Evolutionary conservation across 23 tunicate genomes (phyloP).

Genomic region (Trididemnum nubilum): DNA sequence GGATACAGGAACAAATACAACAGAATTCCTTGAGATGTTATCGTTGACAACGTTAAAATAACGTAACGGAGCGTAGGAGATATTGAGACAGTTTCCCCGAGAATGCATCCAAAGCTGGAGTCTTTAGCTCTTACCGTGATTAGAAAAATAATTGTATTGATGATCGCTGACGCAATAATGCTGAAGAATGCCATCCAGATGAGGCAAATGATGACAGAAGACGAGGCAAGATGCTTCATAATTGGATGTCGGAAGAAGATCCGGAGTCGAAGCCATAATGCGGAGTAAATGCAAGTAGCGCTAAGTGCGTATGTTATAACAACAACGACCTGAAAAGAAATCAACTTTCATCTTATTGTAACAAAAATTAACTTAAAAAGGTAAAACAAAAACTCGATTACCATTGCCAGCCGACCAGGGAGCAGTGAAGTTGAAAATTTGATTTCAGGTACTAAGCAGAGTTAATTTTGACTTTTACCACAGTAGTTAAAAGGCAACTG

Average conservation of each 20-base stretch:
- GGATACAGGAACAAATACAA: slow-evolving; percentile 70
- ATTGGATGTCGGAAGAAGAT: slow-evolving; percentile 70
- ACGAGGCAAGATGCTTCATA: slow-evolving; percentile 69
- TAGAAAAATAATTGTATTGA: slow-evolving; percentile 55
- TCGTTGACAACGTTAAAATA: slow-evolving; percentile 60
- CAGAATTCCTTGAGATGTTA: slow-evolving; percentile 57
- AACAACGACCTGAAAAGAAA: slow-evolving; percentile 52
- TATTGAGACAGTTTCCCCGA: slow-evolving; percentile 39
- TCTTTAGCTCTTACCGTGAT: slow-evolving; percentile 43
- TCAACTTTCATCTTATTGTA: no score
- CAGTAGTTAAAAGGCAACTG: no score
- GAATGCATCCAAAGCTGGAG: slow-evolving; percentile 42
- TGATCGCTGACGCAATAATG: slow-evolving; percentile 46
- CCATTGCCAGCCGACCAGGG: no score
- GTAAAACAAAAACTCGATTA: no score
- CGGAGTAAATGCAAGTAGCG: slow-evolving; percentile 53
- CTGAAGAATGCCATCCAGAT: slow-evolving; percentile 46
- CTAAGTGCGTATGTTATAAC: slow-evolving; percentile 60
- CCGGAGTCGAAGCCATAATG: slow-evolving; percentile 73
- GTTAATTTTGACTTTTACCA: no score
- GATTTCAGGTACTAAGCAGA: no score
- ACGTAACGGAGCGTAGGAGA: slow-evolving; percentile 67
- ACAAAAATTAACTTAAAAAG: no score
- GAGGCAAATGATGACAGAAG: neutral
- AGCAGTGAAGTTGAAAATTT: no score